Conservation (phyloP, 2,113 vertebrate species). For the Rhea americana region DNA sequence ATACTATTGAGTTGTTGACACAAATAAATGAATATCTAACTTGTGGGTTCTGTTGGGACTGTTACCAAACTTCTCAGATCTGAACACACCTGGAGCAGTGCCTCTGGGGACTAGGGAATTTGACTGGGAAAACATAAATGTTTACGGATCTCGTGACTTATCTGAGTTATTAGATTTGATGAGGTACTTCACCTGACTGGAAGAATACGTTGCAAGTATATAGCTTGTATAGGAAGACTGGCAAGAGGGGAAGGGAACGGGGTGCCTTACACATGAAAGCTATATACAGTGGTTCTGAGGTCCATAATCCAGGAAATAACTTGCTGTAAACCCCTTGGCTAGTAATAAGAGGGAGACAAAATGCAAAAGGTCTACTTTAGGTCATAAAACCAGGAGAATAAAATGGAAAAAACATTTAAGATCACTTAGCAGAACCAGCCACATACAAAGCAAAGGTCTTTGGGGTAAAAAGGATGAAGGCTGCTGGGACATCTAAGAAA, state of each 20-base stretch:
- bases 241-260: neutral
- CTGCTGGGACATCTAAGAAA: neutral
- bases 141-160: neutral
- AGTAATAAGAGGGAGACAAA: neutral
- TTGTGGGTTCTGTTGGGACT: neutral
- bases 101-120: neutral
- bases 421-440: neutral
- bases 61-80: neutral
- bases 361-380: neutral
- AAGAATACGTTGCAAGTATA: neutral
- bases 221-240: neutral
- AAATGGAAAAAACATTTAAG: neutral
- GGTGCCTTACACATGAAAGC: neutral
- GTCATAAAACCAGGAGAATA: neutral
- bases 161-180: neutral
- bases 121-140: neutral
- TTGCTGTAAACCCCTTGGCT: neutral
- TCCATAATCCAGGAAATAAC: neutral
- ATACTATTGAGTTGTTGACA: neutral
- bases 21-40: neutral
- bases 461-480: neutral
- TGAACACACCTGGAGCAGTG: neutral
- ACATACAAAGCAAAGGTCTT: neutral
- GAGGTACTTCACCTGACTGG: neutral
- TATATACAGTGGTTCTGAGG: neutral